Conservation (phyloP, 2,888 invertebrate genomes). For the Lycaena phlaeas region DNA sequence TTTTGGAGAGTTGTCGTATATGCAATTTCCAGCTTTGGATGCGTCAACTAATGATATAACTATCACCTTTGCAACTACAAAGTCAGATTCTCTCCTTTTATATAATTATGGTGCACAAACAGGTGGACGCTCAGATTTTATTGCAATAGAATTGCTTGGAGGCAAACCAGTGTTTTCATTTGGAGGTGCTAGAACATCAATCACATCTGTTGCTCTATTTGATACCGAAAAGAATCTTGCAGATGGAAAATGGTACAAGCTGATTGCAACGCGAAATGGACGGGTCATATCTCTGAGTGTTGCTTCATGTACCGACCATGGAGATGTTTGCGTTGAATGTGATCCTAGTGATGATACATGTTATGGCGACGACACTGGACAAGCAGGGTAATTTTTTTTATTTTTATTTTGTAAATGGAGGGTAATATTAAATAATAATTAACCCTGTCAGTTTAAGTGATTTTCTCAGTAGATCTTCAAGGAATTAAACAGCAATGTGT, state of each 20-base stretch:
- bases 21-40: slow-evolving; percentile 89
- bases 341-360: slow-evolving; percentile 86
- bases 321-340: slow-evolving; percentile 89
- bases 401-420: background rate
- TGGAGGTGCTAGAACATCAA: slow-evolving; percentile 90
- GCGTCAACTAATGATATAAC: slow-evolving; percentile 93
- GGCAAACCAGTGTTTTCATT: slow-evolving; percentile 92
- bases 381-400: slow-evolving; percentile 80
- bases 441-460: no score
- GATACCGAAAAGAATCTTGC: slow-evolving; percentile 78
- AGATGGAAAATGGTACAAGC: slow-evolving; percentile 92
- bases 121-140: slow-evolving; percentile 92
- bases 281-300: slow-evolving; percentile 89
- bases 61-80: slow-evolving; percentile 91
- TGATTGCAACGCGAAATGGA: slow-evolving; percentile 92
- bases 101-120: slow-evolving; percentile 93
- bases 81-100: slow-evolving; percentile 87
- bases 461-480: no score
- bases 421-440: no score
- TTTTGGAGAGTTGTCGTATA: slow-evolving; percentile 90
- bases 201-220: slow-evolving; percentile 83
- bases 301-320: slow-evolving; percentile 86
- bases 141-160: slow-evolving; percentile 89
- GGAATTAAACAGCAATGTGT: no score
- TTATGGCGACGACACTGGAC: slow-evolving; percentile 89